These are phyloP conservation scores for Calidris pugnax DNA, from an alignment of 2,113 vertebrate species.

Conservation along the genomic window DNA sequence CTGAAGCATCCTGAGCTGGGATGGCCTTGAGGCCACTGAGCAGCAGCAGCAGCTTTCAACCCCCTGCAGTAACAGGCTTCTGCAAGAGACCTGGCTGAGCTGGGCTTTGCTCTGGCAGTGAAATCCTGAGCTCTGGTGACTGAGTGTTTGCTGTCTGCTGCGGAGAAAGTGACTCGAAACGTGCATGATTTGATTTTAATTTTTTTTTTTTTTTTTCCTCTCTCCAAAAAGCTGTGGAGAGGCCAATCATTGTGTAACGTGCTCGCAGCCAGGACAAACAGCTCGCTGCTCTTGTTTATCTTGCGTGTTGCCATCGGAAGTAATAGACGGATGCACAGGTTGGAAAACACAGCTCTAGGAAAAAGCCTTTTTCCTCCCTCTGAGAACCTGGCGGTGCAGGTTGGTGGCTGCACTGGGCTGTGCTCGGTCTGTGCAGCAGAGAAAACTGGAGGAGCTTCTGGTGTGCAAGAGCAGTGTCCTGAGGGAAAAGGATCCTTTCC, in stretches of 20 bases:
- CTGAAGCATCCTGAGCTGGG: background rate
- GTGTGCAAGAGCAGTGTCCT: too few relatives aligned
- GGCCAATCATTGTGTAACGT: background rate
- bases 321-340: background rate
- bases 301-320: background rate
- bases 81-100: background rate
- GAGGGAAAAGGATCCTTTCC: background rate
- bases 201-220: background rate
- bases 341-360: background rate
- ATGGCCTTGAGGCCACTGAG: background rate
- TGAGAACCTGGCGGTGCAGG: accelerated
- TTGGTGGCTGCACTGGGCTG: background rate
- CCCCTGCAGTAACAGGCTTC: background rate
- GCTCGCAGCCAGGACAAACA: background rate
- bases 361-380: background rate
- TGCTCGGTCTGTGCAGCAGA: background rate
- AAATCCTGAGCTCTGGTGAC: background rate
- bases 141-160: background rate
- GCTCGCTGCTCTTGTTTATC: background rate
- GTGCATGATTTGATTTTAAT: background rate
- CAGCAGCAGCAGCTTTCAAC: background rate
- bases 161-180: background rate
- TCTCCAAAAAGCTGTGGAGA: background rate
- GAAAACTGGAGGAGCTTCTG: background rate
- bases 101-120: background rate